Base-by-base conservation (phyloP, 1,140 invertebrate genomes). In the Drosophila bipectinata region DNA sequence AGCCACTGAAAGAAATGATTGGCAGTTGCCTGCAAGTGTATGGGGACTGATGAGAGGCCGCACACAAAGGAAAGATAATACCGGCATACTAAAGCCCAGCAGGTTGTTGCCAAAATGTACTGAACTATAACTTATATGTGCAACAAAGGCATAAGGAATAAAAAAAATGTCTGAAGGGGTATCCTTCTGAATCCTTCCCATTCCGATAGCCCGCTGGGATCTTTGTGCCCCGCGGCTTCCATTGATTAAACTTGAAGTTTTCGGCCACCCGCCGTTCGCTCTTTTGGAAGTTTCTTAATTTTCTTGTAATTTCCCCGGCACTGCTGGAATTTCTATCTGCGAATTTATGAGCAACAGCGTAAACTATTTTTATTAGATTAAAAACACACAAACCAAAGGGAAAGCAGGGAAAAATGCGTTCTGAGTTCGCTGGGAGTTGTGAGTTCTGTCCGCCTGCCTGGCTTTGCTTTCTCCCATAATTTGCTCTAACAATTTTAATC, bases 291-390 rank as follows among this genome's bases (percentile, higher is more conserved):
- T 89, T 88, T 88, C 72, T 89, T 88, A 88, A 88, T 88, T 80
- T 89, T 89, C 63, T 80, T 88, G 83, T 88, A 88, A 88, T 88
- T 88, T 88, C 83, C 68, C 76, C 73, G 69, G 77, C 84, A 79
- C 83, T 69, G 84, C 62, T 79, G 83, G 83, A 88, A 88, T 88
- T 88, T 84, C 84, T 89, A 88, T 88, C 82, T 88, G 83, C 77
- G 61, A 88, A 88, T 88, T 88, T 88, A 88, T 88, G 84, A 83
- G 83, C 68, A 77, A 57, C 81, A 64, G 71, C 78, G 60, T 72
- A 78, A 87, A 88, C 83, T 88, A 88, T 88, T 88, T 88, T 87
- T 88, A 87, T 87, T 87, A 87, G 83, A 87, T 88, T 88, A 83
- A 79, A 88, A 72, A 82, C 34, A 73, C 73, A 81, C 45, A 74